Conservation (phyloP, 2,888 invertebrate species). For the Alloplasta piceator region DNA sequence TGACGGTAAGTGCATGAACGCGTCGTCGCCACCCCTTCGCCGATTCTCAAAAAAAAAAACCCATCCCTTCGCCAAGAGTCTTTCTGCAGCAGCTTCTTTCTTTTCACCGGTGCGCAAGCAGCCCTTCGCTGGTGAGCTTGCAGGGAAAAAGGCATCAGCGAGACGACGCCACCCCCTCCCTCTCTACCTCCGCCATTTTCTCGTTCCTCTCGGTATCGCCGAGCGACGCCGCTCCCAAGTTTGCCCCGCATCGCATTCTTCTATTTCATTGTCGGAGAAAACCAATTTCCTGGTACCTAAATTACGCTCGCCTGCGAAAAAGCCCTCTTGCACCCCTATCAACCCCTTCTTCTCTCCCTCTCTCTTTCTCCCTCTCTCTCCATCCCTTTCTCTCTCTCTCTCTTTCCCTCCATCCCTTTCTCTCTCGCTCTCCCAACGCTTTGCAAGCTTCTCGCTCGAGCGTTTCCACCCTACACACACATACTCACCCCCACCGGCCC, state of each 20-base stretch:
- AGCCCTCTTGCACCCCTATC: conserved; percentile 69
- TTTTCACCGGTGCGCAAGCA: conserved; percentile 22
- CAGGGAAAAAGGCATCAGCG: conserved; percentile 52
- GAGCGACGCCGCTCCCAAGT: conserved; percentile 53
- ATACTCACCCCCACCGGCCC: conserved; percentile 2
- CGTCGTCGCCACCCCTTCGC: conserved; percentile 16
- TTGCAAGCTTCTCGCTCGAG: too few species aligned
- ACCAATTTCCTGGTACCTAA: conserved; percentile 84
- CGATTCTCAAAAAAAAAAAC: neutral
- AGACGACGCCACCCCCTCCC: conserved; percentile 38
- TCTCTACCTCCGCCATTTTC: conserved; percentile 33
- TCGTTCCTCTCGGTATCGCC: conserved; percentile 44
- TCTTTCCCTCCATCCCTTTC: conserved; percentile 29
- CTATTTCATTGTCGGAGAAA: conserved; percentile 84
- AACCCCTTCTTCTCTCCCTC: conserved; percentile 26
- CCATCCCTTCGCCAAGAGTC: conserved; percentile 48
- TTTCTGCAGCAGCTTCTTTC: conserved; percentile 64
- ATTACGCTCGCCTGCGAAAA: conserved; percentile 82
- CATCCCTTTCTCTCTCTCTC: conserved; percentile 24
- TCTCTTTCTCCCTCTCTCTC: conserved; percentile 13
- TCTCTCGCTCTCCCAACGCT: conserved; percentile 26
- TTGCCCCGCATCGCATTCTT: conserved; percentile 81
- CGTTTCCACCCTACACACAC: conserved; percentile 44
- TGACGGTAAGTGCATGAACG: conserved; percentile 68
- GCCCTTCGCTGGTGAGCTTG: conserved; percentile 44